Conservation (phyloP, 2,888 invertebrate genomes). For the Melinopterus prodromus region DNA sequence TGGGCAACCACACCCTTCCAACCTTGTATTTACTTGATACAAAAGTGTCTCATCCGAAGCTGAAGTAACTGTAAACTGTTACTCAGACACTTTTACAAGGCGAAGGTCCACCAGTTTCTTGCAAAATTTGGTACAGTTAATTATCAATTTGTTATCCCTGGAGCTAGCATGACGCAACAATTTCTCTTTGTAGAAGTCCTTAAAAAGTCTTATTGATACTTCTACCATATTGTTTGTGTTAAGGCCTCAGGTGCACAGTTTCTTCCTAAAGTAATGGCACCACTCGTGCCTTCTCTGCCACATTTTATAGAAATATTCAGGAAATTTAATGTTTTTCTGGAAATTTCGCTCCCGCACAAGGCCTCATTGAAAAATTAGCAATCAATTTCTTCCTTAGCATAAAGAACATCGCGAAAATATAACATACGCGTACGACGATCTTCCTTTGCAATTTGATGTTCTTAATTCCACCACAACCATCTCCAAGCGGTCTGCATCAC, state of each 20-base stretch:
- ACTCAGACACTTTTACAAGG: too few relatives aligned
- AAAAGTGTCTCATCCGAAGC: too few relatives aligned
- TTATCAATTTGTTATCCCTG: too few relatives aligned
- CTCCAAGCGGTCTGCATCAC: not conserved
- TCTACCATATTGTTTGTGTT: constrained; percentile 4
- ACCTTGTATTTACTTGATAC: too few relatives aligned
- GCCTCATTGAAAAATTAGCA: not conserved
- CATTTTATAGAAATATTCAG: not conserved
- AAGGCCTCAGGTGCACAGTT: not conserved
- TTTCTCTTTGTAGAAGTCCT: not conserved
- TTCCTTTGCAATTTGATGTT: constrained; percentile 11
- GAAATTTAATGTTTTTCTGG: not conserved
- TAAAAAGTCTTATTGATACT: not conserved
- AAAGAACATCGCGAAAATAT: constrained; percentile 4
- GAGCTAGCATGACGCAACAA: too few relatives aligned
- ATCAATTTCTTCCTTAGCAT: not conserved
- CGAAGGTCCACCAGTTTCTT: too few relatives aligned
- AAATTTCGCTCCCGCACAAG: not conserved
- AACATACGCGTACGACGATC: not conserved
- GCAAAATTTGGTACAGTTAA: too few relatives aligned
- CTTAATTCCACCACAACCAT: constrained; percentile 6
- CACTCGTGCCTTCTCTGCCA: not conserved
- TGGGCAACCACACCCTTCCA: too few relatives aligned
- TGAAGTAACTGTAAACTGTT: too few relatives aligned
- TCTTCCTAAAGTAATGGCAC: not conserved